Conservation (phyloP, 2,113 vertebrate genomes). For the Etia nguti region DNA sequence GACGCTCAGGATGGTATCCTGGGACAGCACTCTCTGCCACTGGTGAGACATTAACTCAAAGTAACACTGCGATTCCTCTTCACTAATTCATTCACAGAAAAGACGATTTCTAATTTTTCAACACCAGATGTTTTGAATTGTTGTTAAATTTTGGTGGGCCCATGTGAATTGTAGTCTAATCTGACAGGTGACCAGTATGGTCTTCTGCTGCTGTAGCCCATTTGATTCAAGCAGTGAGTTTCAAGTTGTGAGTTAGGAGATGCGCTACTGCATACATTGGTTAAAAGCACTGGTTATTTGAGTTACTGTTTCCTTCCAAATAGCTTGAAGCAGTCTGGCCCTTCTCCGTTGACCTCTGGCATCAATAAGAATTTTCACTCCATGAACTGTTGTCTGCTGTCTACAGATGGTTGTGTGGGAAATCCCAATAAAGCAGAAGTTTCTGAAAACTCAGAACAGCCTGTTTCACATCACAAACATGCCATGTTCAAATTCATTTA, state of each 20-base stretch:
- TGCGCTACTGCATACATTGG: neutral
- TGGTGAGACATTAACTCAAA: constrained; percentile 72
- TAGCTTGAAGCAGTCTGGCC: neutral
- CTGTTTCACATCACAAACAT: too few relatives aligned
- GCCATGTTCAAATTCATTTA: too few relatives aligned
- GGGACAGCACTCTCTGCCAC: constrained; percentile 84
- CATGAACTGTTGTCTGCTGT: neutral
- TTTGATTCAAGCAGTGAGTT: neutral
- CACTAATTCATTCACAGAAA: neutral
- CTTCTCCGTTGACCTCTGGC: neutral
- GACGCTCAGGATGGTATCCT: constrained; percentile 91
- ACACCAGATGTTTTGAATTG: neutral
- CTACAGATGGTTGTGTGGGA: neutral
- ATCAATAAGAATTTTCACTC: neutral
- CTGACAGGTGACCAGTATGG: neutral
- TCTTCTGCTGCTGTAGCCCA: neutral
- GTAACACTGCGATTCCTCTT: neutral
- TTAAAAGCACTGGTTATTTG: neutral
- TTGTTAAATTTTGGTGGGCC: neutral
- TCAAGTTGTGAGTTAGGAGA: neutral
- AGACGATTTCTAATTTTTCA: neutral
- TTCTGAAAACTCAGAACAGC: neutral
- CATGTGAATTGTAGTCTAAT: neutral
- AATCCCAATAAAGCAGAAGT: neutral
- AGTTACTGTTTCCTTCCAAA: neutral